Percentiles rank a stretch among this genome's conserved stretches.
phyloP scores from a whole-genome alignment of 1,140 invertebrate species.

The Stenopsyche tienmushanensis region DNA sequence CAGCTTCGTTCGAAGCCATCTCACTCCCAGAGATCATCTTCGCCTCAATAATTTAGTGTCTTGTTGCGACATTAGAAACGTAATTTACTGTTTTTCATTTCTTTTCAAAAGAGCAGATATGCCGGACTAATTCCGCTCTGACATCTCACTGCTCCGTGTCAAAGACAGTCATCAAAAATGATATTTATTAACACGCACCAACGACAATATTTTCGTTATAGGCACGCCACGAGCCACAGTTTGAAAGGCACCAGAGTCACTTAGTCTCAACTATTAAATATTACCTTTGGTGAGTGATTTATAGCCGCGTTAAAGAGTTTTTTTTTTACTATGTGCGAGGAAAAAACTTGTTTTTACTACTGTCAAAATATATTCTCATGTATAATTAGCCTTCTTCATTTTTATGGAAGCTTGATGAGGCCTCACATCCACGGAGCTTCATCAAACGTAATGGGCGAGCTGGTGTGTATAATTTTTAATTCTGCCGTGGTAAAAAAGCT shows the following conservation, averaged over 20 bases:
- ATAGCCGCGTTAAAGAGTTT: constrained; percentile 24
- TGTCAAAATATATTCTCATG: constrained; percentile 31
- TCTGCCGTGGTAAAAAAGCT: too few species aligned
- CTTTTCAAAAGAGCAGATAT: too few species aligned
- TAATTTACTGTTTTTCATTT: too few species aligned
- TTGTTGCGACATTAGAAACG: too few species aligned
- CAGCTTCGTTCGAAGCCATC: too few species aligned
- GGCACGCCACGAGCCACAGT: constrained; percentile 6
- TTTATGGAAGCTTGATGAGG: constrained; percentile 31
- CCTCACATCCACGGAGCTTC: constrained; percentile 16
- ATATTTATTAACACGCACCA: too few species aligned
- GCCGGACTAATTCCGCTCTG: too few species aligned
- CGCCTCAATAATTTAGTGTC: too few species aligned
- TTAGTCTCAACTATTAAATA: constrained; percentile 28
- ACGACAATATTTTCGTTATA: too few species aligned
- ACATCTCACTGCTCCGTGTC: too few species aligned
- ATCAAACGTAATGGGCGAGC: constrained; percentile 27
- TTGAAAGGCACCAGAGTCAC: constrained; percentile 8
- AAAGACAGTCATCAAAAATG: too few species aligned
- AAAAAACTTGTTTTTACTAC: constrained; percentile 32
- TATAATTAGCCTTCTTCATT: constrained; percentile 32
- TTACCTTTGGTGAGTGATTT: constrained; percentile 27
- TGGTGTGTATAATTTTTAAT: constrained; percentile 14
- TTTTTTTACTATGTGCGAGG: not conserved
- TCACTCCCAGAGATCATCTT: too few species aligned